Percentiles rank a stretch among this genome's conserved stretches.
Evolutionary conservation across 2,888 invertebrate species (phyloP).

Genomic region (Acleris cristana): DNA sequence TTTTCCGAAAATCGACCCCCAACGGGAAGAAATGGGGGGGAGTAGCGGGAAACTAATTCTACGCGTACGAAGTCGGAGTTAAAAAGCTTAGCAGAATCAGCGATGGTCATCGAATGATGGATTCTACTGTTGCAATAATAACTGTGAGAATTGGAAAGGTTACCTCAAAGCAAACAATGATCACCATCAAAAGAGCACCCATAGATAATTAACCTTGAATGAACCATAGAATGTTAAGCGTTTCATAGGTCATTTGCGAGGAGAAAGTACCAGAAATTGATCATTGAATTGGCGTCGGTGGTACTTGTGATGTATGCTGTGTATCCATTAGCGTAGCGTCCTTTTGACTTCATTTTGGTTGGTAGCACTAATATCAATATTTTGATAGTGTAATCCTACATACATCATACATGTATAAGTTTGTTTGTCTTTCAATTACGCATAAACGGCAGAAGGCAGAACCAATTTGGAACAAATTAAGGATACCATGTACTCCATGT

Average conservation of each 20-base stretch:
- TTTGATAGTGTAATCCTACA: not conserved
- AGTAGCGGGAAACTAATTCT: no score
- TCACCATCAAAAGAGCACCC: constrained; percentile 14
- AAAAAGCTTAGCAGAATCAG: not conserved
- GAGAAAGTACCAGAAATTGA: constrained; percentile 31
- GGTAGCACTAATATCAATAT: not conserved
- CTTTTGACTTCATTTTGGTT: not conserved
- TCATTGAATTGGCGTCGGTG: constrained; percentile 24
- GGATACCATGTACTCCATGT: no score
- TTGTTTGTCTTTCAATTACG: no score
- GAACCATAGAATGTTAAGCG: constrained; percentile 25
- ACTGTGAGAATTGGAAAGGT: constrained; percentile 5
- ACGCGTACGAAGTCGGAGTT: no score
- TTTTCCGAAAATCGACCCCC: no score
- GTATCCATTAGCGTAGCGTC: constrained; percentile 5
- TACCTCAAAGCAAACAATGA: constrained; percentile 15
- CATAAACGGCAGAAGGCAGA: no score
- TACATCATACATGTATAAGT: no score
- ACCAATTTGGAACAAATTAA: no score
- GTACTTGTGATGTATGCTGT: constrained; percentile 2
- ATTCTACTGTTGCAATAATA: not conserved
- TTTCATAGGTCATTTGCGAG: constrained; percentile 31
- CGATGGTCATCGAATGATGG: not conserved
- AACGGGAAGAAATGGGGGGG: no score
- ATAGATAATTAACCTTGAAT: constrained; percentile 16